Base-by-base conservation (phyloP, 2,797 vertebrate genomes). In the Clarias pachynema region DNA sequence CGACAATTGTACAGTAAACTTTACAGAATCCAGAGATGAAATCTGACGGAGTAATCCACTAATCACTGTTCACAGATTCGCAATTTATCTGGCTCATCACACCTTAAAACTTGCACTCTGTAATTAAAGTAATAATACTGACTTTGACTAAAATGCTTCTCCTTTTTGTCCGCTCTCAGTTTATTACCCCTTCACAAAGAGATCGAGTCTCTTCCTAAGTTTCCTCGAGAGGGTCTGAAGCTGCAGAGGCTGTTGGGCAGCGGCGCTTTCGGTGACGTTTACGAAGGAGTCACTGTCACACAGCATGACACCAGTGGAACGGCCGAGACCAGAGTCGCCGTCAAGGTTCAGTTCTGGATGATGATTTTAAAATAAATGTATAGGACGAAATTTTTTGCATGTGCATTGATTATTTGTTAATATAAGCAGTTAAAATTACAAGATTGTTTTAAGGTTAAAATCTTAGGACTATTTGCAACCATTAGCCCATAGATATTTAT, bases 211-310 rank as follows among this genome's bases (percentile, higher is more conserved):
- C 86, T 96, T 89, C 93, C 95, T 83, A 78, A 89, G 34, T 95
- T 96, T 70, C 93, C 95, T 86, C 91, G 93, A 57, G 91, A 94
- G 78, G 92, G 93, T 85, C 87, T 96, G 84, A 95, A 87, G 9
- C 92, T 96, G 26, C 90, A 91, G 83, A 90, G 92, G 82, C 81
- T 95, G 60, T 40, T 96, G 91, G 95, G 95, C 87, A 95, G 94
- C 0, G 95, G 95, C 81, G 95, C 94, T 26, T 96, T 96, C 88
- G 95, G 96, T 88, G 94, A 96, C 74, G 95, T 95, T 0, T 96
- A 95, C 78, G 94, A 96, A 89, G 94, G 95, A 24, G 92, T 91
- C 69, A 94, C 93, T 0, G 20, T 90, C 24, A 92, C 93, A 91
- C 82, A 93, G 92, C 83, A 79, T 93, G 63, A 31, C 78, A 89